phyloP scores from a whole-genome alignment of 1,140 invertebrate species.

The Penaeus vannamei region DNA sequence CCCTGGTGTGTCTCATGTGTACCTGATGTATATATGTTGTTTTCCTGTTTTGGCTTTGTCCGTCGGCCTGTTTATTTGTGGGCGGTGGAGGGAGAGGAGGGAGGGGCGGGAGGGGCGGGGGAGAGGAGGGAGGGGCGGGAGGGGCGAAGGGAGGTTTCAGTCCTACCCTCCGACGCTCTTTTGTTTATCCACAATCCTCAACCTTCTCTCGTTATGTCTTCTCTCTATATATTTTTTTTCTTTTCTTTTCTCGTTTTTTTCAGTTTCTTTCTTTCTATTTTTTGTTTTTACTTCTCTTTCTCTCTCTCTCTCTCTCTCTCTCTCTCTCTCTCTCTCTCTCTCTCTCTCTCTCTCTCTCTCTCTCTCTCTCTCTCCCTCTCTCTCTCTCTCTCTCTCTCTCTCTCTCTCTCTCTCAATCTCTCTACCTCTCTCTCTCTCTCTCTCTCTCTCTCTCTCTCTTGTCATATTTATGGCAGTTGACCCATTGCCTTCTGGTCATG shows the following conservation, averaged over 20 bases:
- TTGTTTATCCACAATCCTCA: no score
- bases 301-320: neutral
- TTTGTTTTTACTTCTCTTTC: neutral
- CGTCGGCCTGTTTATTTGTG: constrained; percentile 21
- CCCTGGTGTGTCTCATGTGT: neutral
- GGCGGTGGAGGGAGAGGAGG: neutral
- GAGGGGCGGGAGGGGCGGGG: neutral
- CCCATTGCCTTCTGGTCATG: no score
- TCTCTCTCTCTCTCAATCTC: constrained; percentile 22
- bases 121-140: neutral
- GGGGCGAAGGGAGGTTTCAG: neutral
- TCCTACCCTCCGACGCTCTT: no score
- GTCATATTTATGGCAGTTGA: no score
- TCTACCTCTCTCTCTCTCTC: neutral
- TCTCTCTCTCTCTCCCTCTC: neutral
- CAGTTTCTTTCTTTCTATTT: neutral
- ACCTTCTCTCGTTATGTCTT: no score
- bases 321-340: neutral
- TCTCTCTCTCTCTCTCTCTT: neutral
- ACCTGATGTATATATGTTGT: constrained; percentile 9
- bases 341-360: neutral
- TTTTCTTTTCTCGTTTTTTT: neutral
- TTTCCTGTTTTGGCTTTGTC: neutral
- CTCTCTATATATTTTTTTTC: neutral
- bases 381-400: constrained; percentile 34